Base-by-base conservation (phyloP, 35 echinoderm and acorn worm genomes). In the Anneissia japonica region DNA sequence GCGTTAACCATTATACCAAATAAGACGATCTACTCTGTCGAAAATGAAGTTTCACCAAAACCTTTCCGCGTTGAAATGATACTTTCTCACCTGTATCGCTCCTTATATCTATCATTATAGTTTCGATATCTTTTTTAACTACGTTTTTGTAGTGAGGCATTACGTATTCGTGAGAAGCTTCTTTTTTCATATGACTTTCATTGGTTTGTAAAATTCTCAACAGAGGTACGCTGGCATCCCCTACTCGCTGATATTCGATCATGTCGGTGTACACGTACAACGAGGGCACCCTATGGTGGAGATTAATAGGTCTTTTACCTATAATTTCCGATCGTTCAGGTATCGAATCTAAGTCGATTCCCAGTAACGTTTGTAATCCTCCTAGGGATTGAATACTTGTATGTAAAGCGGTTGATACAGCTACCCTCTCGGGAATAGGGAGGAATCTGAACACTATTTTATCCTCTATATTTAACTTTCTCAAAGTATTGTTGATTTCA, bases 21-120 rank as follows among this genome's bases (percentile, higher is more conserved):
- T 76, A 32, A 3, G 92, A 43, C 40, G 87, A 83, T 35, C 84
- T 85, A 79, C 86, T 87, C 32, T 77, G 55, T 55, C 84, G 77
- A 74, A 94, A 94, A 38, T 87, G 86, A 37, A 93, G 80, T 79
- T 83, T 88, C 26, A 51, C 73, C 10, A 84, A 77, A 31, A 88
- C 43, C 38, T 84, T 83, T 36, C 91, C 86, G 26, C 86, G 39
- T 41, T 92, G 39, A 83, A 88, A 93, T 84, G 80, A 81, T 16
- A 93, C 72, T 46, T 83, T 81, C 34, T 84, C 86, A 14, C 86
- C 86, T 6, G 76, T 79, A 39, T 93, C 84, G 36, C 77, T 76
- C 81, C 91, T 87, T 89, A 94, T 91, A 87, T 90, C 77, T 34
- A 84, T 84, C 36, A 84, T 38, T 13, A 91, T 81, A 0, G 88